Evolutionary conservation across 2,113 vertebrate genomes (phyloP).

Genomic region (Xiphophorus couchianus): DNA sequence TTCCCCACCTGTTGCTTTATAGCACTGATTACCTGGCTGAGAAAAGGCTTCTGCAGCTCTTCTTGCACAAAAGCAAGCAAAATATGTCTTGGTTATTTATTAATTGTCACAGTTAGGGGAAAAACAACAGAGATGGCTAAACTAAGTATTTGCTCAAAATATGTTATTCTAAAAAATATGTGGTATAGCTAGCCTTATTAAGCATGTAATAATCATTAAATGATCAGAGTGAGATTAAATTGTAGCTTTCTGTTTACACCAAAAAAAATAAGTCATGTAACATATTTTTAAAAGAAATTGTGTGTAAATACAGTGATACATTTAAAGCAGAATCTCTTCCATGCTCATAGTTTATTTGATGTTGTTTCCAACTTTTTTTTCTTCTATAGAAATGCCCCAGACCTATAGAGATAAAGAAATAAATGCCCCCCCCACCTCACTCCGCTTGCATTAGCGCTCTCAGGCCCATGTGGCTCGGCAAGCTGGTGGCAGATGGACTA

Average conservation of each 20-base stretch:
- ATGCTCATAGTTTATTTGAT: neutral
- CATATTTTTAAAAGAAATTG: too few relatives aligned
- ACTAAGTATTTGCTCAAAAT: neutral
- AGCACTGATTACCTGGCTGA: neutral
- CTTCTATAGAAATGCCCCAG: conserved; percentile 80
- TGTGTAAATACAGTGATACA: neutral
- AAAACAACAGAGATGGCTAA: neutral
- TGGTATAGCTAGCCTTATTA: neutral
- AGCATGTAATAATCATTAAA: neutral
- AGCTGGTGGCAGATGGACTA: conserved; percentile 99
- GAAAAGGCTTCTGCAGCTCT: neutral
- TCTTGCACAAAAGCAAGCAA: neutral
- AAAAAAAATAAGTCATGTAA: too few relatives aligned
- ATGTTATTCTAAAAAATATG: neutral
- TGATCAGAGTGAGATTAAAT: neutral
- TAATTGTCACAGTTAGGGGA: neutral
- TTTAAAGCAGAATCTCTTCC: too few relatives aligned
- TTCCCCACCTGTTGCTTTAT: neutral
- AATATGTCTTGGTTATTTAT: neutral
- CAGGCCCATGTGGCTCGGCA: conserved; percentile 94
- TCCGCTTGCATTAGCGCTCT: conserved; percentile 89
- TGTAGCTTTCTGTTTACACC: neutral
- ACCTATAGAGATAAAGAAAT: conserved; percentile 74
- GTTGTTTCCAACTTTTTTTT: conserved; percentile 72
- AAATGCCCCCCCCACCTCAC: conserved; percentile 27